Conservation (phyloP, 2,797 vertebrate genomes). For the Meda fulgida region DNA sequence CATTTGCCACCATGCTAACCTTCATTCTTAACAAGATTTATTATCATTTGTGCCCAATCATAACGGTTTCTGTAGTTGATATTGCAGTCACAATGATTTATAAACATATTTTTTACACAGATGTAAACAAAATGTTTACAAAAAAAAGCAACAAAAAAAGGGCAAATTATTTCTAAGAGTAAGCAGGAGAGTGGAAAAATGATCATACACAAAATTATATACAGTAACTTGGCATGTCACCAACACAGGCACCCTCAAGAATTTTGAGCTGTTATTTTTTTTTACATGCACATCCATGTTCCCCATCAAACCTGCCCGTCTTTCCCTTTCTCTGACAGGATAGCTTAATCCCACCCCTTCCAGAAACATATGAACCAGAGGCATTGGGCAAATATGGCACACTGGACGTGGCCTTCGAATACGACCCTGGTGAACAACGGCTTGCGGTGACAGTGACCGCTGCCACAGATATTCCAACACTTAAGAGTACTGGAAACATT, state of each 20-base stretch:
- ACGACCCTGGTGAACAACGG: slow-evolving; percentile 92
- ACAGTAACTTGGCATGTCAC: neutral
- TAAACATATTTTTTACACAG: no score
- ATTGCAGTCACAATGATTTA: neutral
- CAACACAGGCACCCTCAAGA: slow-evolving; percentile 36
- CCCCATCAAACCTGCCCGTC: slow-evolving; percentile 66
- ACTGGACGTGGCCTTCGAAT: slow-evolving; percentile 97
- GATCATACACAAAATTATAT: neutral
- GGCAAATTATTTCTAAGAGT: neutral
- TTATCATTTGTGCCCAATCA: neutral
- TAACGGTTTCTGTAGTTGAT: neutral
- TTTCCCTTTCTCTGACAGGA: slow-evolving; percentile 64
- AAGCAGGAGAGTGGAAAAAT: neutral
- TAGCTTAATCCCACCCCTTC: slow-evolving; percentile 87
- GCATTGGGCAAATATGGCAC: slow-evolving; percentile 94
- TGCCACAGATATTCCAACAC: slow-evolving; percentile 93
- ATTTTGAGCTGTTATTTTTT: neutral
- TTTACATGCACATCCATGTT: slow-evolving; percentile 11
- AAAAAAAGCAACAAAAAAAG: neutral
- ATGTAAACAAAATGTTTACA: no score
- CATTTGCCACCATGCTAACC: neutral
- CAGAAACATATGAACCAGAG: slow-evolving; percentile 92
- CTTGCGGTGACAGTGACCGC: slow-evolving; percentile 97
- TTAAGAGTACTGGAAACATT: slow-evolving; percentile 93
- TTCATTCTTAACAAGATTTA: neutral